phyloP scores from a whole-genome alignment of 1,140 invertebrate species.

The Piezodorus guildinii region DNA sequence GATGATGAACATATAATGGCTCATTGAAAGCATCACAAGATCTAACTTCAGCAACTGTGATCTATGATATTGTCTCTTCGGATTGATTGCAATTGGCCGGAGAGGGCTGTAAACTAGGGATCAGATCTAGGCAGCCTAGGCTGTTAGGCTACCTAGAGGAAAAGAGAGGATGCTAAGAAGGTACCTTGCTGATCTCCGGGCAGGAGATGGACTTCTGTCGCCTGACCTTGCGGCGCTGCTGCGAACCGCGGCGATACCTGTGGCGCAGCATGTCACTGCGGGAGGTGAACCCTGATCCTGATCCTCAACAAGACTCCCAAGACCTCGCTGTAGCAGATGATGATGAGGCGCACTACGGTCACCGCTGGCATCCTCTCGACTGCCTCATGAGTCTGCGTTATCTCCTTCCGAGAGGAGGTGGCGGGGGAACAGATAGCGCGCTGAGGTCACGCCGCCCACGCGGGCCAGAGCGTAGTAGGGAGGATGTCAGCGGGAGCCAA shows the following conservation, averaged over 20 bases:
- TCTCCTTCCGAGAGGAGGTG: background rate
- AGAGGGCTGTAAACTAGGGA: too few species aligned
- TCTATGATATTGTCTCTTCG: too few species aligned
- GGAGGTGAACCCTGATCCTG: background rate
- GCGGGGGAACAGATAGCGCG: background rate
- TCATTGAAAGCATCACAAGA: too few species aligned
- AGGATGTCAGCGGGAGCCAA: too few species aligned
- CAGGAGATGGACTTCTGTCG: background rate
- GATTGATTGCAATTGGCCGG: too few species aligned
- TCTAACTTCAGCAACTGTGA: too few species aligned
- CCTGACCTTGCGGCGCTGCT: background rate
- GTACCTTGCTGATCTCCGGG: background rate
- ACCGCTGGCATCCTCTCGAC: background rate
- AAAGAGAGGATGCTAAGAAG: too few species aligned
- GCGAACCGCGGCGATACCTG: background rate
- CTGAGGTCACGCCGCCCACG: too few species aligned
- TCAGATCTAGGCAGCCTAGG: too few species aligned
- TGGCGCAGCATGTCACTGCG: background rate
- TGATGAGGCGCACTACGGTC: background rate
- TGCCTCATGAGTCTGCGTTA: background rate
- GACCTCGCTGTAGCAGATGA: constrained; percentile 1
- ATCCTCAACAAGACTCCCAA: background rate
- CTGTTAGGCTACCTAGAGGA: too few species aligned
- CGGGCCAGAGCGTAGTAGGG: too few species aligned
- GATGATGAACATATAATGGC: too few species aligned